phyloP scores from a whole-genome alignment of 35 echinoderm and acorn worm species.

The Eucidaris tribuloides region DNA sequence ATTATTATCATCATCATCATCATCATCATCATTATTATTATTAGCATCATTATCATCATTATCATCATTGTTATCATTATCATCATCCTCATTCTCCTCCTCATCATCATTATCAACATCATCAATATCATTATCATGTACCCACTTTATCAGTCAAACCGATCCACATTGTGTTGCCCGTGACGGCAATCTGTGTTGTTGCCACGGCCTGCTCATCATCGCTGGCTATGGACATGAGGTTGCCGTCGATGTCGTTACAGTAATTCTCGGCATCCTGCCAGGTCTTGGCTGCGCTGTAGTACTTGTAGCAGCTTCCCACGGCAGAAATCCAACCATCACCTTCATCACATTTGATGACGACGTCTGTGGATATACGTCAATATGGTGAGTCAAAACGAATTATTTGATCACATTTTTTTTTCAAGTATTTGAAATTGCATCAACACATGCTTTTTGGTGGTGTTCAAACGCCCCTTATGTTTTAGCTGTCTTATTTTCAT shows the following conservation, averaged over 20 bases:
- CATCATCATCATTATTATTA: too few relatives aligned
- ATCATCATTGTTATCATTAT: too few relatives aligned
- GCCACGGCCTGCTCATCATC: conserved; percentile 41
- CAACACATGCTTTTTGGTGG: neutral
- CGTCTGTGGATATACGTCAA: conserved; percentile 34
- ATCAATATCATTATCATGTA: neutral
- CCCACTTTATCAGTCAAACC: conserved; percentile 56
- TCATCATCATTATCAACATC: neutral
- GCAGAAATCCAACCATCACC: conserved; percentile 66
- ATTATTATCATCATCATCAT: too few relatives aligned
- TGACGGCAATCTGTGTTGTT: neutral
- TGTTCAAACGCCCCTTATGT: neutral
- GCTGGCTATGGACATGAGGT: conserved; percentile 32
- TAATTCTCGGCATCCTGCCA: conserved; percentile 68
- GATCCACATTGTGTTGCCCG: conserved; percentile 52
- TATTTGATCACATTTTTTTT: neutral
- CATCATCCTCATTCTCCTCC: too few relatives aligned
- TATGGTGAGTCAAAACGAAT: neutral
- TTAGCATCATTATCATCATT: too few relatives aligned
- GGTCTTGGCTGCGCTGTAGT: neutral
- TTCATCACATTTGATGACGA: conserved; percentile 76
- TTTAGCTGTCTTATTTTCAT: neutral
- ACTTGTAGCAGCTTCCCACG: conserved; percentile 58
- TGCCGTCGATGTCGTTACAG: conserved; percentile 40
- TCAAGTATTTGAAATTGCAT: neutral